phyloP scores from a whole-genome alignment of 2,888 invertebrate genomes.

The Labia minor region DNA sequence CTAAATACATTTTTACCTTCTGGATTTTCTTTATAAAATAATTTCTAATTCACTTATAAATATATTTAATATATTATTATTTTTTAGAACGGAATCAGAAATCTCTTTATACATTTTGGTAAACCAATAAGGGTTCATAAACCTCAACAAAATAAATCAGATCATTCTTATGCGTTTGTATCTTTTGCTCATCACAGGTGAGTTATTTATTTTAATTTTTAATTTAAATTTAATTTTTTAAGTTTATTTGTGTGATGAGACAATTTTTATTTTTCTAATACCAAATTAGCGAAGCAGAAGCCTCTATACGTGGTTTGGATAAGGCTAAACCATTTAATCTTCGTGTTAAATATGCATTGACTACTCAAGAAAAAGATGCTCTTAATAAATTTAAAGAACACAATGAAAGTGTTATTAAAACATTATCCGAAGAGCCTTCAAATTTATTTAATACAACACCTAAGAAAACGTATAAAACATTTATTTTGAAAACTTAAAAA shows the following conservation, averaged over 20 bases:
- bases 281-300: conserved; percentile 19
- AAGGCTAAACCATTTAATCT: conserved; percentile 14
- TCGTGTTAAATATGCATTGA: conserved; percentile 8
- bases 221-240: not conserved
- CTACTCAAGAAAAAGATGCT: conserved; percentile 14
- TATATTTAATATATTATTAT: too few relatives aligned
- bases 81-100: not conserved
- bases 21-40: too few relatives aligned
- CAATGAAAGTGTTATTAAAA: not conserved
- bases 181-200: conserved; percentile 4
- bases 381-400: not conserved
- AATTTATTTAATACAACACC: not conserved
- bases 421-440: not conserved
- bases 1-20: too few relatives aligned
- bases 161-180: not conserved
- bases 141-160: not conserved
- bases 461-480: not conserved
- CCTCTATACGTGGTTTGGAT: conserved; percentile 17
- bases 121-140: not conserved
- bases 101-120: conserved; percentile 15
- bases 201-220: not conserved
- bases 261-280: too few relatives aligned
- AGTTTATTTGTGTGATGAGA: too few relatives aligned
- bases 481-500: too few relatives aligned
- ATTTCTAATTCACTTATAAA: too few relatives aligned